Evolutionary conservation across 2,797 vertebrate genomes (phyloP).

Genomic region (Rhodeus uyekii): DNA sequence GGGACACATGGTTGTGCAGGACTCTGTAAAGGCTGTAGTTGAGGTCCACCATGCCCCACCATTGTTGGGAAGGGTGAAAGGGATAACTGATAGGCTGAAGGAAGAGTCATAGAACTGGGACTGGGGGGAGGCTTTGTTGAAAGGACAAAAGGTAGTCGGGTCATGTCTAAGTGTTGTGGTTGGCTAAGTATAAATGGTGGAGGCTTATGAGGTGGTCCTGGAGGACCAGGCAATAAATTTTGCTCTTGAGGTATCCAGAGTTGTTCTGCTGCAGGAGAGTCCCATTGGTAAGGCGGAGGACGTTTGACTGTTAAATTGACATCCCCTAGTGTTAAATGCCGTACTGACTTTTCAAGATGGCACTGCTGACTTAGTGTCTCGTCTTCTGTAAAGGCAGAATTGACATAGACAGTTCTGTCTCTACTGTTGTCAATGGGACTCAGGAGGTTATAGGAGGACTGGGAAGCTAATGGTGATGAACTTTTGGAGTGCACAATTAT

Average conservation of each 20-base stretch:
- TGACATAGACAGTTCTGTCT: constrained; percentile 92
- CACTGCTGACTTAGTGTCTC: constrained; percentile 85
- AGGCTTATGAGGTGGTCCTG: constrained; percentile 86
- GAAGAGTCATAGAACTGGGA: constrained; percentile 86
- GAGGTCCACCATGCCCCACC: constrained; percentile 77
- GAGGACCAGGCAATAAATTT: constrained; percentile 78
- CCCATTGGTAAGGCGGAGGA: constrained; percentile 97
- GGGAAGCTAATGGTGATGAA: constrained; percentile 85
- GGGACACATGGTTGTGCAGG: constrained; percentile 84
- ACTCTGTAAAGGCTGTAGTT: constrained; percentile 84
- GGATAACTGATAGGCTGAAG: constrained; percentile 85
- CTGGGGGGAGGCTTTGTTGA: constrained; percentile 91
- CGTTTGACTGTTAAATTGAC: constrained; percentile 83
- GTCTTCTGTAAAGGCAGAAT: constrained; percentile 95
- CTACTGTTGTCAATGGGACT: constrained; percentile 81
- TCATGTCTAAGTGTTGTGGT: constrained; percentile 90
- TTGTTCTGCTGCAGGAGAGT: constrained; percentile 91
- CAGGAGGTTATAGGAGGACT: constrained; percentile 94
- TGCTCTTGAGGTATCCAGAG: constrained; percentile 98
- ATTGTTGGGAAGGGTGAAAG: constrained; percentile 82
- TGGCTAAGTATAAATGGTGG: constrained; percentile 87
- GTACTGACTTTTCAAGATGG: constrained; percentile 71
- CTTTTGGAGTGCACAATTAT: constrained; percentile 91
- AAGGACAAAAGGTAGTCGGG: constrained; percentile 88
- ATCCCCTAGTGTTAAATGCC: constrained; percentile 85